These are phyloP conservation scores for Diorhabda carinulata DNA, from an alignment of 1,140 invertebrate species.

Conservation along the genomic window DNA sequence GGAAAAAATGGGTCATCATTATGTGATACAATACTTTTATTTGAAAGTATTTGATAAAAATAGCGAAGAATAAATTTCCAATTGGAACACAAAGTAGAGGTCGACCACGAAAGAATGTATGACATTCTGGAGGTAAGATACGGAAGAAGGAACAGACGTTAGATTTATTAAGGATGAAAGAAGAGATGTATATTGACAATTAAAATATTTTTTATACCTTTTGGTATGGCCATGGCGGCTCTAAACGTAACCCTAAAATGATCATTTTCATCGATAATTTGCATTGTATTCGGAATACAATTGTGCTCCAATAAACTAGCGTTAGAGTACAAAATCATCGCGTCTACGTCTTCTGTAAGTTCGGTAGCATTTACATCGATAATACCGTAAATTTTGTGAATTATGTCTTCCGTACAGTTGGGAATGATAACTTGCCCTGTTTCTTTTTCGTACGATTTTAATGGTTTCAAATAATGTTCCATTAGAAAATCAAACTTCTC, in stretches of 20 bases:
- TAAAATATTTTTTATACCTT: background rate
- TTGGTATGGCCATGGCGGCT: constrained; percentile 1
- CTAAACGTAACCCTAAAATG: constrained; percentile 32
- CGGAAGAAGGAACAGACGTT: too few species aligned
- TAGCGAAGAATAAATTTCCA: too few species aligned
- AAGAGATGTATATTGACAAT: too few species aligned
- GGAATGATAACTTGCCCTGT: constrained; percentile 24
- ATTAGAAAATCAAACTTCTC: constrained; percentile 60
- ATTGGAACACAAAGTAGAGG: too few species aligned
- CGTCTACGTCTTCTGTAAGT: constrained; percentile 50
- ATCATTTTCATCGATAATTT: constrained; percentile 52
- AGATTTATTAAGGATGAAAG: too few species aligned
- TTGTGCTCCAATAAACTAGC: constrained; percentile 62
- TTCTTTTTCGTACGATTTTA: constrained; percentile 28
- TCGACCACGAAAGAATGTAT: too few species aligned
- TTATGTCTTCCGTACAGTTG: constrained; percentile 54
- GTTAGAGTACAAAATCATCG: constrained; percentile 56
- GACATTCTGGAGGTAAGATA: too few species aligned
- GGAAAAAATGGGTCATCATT: too few species aligned
- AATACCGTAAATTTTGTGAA: constrained; percentile 61
- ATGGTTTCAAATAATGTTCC: constrained; percentile 54
- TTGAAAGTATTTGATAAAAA: too few species aligned
- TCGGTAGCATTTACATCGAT: constrained; percentile 67
- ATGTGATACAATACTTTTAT: too few species aligned
- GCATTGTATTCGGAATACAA: constrained; percentile 61